phyloP scores from a whole-genome alignment of 2,888 invertebrate genomes.

The Agrochola circellaris region DNA sequence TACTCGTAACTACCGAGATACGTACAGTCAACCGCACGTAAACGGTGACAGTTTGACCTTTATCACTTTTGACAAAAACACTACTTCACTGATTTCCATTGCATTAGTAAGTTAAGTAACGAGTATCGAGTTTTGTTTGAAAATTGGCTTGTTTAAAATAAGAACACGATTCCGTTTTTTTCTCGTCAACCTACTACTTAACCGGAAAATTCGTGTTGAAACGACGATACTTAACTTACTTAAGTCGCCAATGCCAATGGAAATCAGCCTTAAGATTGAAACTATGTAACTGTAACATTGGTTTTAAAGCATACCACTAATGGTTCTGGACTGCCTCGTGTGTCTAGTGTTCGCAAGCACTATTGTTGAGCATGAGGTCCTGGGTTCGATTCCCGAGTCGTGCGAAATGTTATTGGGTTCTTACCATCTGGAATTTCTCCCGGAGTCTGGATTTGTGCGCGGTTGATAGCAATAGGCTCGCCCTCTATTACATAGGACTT shows the following conservation, averaged over 20 bases:
- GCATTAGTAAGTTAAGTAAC: too few species aligned
- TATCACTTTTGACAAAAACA: neutral
- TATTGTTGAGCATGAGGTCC: too few species aligned
- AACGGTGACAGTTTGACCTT: neutral
- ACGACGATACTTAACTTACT: too few species aligned
- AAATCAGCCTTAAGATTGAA: neutral
- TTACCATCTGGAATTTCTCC: too few species aligned
- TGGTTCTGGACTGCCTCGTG: too few species aligned
- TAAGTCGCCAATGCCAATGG: neutral
- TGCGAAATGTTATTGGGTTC: too few species aligned
- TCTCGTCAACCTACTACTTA: too few species aligned
- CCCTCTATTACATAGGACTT: too few species aligned
- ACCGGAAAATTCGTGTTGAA: fast-evolving
- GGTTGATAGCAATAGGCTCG: too few species aligned
- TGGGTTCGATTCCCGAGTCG: too few species aligned
- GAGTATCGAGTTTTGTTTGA: neutral
- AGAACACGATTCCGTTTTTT: neutral
- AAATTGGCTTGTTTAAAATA: neutral
- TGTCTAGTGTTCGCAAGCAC: too few species aligned
- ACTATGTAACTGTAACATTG: neutral
- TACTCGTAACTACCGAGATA: neutral
- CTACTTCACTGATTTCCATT: neutral
- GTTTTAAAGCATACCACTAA: neutral
- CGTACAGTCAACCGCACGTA: slow-evolving; percentile 7
- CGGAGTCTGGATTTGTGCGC: too few species aligned